Evolutionary conservation across 2,113 vertebrate species (phyloP).

Genomic region (Aldabrachelys gigantea): DNA sequence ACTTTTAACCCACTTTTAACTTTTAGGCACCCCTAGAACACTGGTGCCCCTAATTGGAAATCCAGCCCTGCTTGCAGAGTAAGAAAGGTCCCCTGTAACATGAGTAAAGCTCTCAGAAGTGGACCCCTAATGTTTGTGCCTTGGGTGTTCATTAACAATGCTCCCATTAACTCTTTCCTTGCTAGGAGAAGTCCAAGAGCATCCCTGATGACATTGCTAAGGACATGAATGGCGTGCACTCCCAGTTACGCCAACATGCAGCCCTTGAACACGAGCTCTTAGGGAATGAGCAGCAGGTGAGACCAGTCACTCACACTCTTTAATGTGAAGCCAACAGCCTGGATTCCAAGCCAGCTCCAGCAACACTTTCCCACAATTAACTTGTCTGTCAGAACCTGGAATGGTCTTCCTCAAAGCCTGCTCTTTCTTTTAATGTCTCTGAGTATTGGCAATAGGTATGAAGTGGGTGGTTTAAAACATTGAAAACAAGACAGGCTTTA

Average conservation of each 20-base stretch:
- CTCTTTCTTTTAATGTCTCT: not conserved
- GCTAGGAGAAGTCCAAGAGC: constrained; percentile 85
- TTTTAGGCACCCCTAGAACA: too few species aligned
- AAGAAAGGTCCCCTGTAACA: not conserved
- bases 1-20: too few species aligned
- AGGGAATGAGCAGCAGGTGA: constrained; percentile 84
- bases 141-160: not conserved
- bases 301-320: not conserved
- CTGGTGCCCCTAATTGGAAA: too few species aligned
- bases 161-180: not conserved
- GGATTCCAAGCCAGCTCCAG: not conserved
- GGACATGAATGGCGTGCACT: constrained; percentile 82
- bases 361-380: not conserved
- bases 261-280: constrained; percentile 83
- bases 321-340: not conserved
- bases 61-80: not conserved
- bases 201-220: constrained; percentile 86
- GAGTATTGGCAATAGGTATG: not conserved
- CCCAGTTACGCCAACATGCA: constrained; percentile 86
- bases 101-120: not conserved
- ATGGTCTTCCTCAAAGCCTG: not conserved
- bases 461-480: not conserved
- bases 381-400: not conserved
- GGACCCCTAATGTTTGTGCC: not conserved
- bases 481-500: not conserved